phyloP scores from a whole-genome alignment of 2,113 vertebrate species.

The Tinamus guttatus region DNA sequence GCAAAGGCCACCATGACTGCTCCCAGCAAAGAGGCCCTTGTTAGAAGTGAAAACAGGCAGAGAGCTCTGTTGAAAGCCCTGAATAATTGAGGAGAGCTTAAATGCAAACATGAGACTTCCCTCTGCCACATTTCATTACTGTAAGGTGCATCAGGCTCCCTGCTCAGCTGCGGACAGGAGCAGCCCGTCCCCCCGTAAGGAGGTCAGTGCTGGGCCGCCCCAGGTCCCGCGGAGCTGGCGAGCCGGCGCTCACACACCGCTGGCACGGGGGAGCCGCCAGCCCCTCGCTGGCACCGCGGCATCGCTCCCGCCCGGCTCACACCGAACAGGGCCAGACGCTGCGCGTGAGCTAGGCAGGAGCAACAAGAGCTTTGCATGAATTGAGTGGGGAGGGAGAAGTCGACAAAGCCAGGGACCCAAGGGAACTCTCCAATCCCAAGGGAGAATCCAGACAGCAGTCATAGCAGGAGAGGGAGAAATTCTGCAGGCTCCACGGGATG shows the following conservation, averaged over 20 bases:
- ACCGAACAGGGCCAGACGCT: background rate
- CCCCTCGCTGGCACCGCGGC: background rate
- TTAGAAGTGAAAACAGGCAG: conserved; percentile 27
- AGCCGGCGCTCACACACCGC: background rate
- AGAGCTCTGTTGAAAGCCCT: conserved; percentile 9
- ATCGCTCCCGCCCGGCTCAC: fast-evolving
- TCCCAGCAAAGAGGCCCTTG: conserved; percentile 25
- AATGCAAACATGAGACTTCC: conserved; percentile 30
- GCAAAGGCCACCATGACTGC: background rate
- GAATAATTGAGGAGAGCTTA: conserved; percentile 51
- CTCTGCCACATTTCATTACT: conserved; percentile 15
- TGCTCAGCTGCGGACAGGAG: background rate
- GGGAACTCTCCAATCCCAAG: background rate
- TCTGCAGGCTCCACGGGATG: background rate
- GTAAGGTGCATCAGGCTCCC: background rate
- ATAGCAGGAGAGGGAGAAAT: background rate
- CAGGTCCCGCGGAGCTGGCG: background rate
- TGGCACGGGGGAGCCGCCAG: background rate
- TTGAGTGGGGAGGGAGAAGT: background rate
- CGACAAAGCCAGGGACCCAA: background rate
- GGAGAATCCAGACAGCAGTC: background rate
- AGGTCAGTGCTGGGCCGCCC: fast-evolving
- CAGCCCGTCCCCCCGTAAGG: background rate
- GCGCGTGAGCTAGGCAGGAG: background rate
- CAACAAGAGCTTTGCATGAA: background rate